Percentiles rank a stretch among this genome's conserved stretches.
Evolutionary conservation across 92 coral and sea anemone genomes (phyloP).

Genomic region (Ricordea florida): DNA sequence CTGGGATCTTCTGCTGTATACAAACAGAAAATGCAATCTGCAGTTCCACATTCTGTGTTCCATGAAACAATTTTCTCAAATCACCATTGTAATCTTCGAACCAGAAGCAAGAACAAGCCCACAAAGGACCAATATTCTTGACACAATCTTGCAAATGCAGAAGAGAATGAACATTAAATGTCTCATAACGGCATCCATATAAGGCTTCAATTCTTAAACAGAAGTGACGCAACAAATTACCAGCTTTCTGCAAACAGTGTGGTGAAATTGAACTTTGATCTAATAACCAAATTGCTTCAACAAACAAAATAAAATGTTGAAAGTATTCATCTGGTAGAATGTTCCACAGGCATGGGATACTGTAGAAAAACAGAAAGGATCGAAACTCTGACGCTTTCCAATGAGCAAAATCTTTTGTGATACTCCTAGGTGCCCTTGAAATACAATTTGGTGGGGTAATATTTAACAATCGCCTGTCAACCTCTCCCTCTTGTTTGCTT

Average conservation of each 20-base stretch:
- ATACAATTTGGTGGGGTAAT: slow-evolving; percentile 75
- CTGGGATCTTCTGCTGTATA: slow-evolving; percentile 70
- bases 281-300: slow-evolving; percentile 61
- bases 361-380: slow-evolving; percentile 69
- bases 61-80: slow-evolving; percentile 65
- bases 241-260: too few species aligned
- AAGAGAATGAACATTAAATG: slow-evolving; percentile 63
- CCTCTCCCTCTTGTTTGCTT: too few species aligned
- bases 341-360: slow-evolving; percentile 72
- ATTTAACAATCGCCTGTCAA: too few species aligned
- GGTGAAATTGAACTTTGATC: slow-evolving; percentile 57
- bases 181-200: slow-evolving; percentile 63
- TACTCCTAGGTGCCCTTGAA: slow-evolving; percentile 66
- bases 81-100: slow-evolving; percentile 76
- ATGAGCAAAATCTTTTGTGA: slow-evolving; percentile 44
- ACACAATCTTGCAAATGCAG: slow-evolving; percentile 71
- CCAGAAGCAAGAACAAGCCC: slow-evolving; percentile 79
- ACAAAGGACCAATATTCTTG: slow-evolving; percentile 61
- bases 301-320: slow-evolving; percentile 64
- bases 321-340: slow-evolving; percentile 70
- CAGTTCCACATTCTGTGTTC: slow-evolving; percentile 69
- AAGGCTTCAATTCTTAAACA: slow-evolving; percentile 64
- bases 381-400: slow-evolving; percentile 76
- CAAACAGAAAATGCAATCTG: slow-evolving; percentile 72
- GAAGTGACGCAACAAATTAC: slow-evolving; percentile 52